Conservation (phyloP, 2,888 invertebrate genomes). For the Colostygia pectinataria region DNA sequence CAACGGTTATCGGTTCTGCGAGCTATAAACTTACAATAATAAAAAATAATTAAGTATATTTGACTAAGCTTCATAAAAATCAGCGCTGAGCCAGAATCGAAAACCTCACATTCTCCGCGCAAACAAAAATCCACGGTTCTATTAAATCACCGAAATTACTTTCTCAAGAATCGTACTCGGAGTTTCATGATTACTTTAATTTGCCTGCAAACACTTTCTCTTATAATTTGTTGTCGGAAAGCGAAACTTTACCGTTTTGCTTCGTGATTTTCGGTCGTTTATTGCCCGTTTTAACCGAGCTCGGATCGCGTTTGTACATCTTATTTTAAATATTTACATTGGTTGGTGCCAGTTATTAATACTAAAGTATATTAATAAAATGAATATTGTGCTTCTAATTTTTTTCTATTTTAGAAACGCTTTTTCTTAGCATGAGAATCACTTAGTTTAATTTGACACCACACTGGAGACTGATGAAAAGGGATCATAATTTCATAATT, state of each 20-base stretch:
- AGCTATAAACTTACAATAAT: too few species aligned
- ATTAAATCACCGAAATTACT: slow-evolving; percentile 38
- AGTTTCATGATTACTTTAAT: slow-evolving; percentile 47
- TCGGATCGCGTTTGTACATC: slow-evolving; percentile 21
- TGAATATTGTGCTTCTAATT: too few species aligned
- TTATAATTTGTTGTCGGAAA: slow-evolving; percentile 50
- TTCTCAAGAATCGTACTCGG: slow-evolving; percentile 31
- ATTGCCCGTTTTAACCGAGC: slow-evolving; percentile 34
- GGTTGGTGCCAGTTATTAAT: too few species aligned
- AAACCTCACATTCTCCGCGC: slow-evolving; percentile 13
- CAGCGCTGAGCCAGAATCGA: background rate
- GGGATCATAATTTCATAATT: too few species aligned
- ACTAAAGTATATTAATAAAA: too few species aligned
- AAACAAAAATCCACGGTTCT: slow-evolving; percentile 31
- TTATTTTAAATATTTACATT: slow-evolving; percentile 1
- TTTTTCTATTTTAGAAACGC: too few species aligned
- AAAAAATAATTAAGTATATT: too few species aligned
- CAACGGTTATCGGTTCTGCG: too few species aligned
- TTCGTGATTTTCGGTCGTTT: slow-evolving; percentile 43
- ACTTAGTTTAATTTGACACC: too few species aligned
- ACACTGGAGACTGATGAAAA: too few species aligned
- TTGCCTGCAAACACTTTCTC: slow-evolving; percentile 40
- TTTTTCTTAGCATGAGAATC: too few species aligned
- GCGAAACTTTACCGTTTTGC: slow-evolving; percentile 38
- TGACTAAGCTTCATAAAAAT: background rate